Evolutionary conservation across 2,888 invertebrate genomes (phyloP), one percentile per base, ranked within the genome.

Genomic region (Saturnia pavonia): DNA sequence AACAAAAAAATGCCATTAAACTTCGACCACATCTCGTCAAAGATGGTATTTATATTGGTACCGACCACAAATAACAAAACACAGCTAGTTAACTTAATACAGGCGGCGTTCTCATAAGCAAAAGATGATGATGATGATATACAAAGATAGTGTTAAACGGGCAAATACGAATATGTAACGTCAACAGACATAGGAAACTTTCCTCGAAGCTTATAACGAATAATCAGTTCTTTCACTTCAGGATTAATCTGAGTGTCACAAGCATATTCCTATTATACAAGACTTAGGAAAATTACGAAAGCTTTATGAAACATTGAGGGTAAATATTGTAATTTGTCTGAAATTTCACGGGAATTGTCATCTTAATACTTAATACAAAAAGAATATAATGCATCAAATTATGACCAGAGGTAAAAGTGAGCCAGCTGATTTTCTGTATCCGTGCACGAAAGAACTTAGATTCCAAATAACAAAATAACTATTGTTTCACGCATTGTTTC

Each of bases 401-500:
- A 22, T 54, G 1, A 3, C 22, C 11, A 1, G 12, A 54, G 2
- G 7, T 27, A 27, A 60, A 60, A 60, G 25, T 60, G 27, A 60
- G 0, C 14, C 27, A 27, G 57, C 57, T 60, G 57, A 22, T 25
- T 60, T 25, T 27, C 25, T 2, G 14, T 14, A 60, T 14, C 27
- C 27, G 4, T 60, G 11, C 34, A 63, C 34, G 34, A 63, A 63
- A 19, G 19, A 34, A 63, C 63, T 7, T 27, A 63, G 34, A 6
- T 34, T 27, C 63, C 19, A 34, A 68, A n/a, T n/a, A 73, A 82
- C 82, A 75, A 82, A 86, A 89, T 87, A 88, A 88, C 87, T 88
- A 91, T 93, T 92, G 92, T 92, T 92, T 89, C 87, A 88, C 82
- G 82, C 85, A 85, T 85, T 88, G 88, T 87, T 89, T 83, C 87